phyloP scores from a whole-genome alignment of 1,140 invertebrate species.

The Dinoponera quadriceps region DNA sequence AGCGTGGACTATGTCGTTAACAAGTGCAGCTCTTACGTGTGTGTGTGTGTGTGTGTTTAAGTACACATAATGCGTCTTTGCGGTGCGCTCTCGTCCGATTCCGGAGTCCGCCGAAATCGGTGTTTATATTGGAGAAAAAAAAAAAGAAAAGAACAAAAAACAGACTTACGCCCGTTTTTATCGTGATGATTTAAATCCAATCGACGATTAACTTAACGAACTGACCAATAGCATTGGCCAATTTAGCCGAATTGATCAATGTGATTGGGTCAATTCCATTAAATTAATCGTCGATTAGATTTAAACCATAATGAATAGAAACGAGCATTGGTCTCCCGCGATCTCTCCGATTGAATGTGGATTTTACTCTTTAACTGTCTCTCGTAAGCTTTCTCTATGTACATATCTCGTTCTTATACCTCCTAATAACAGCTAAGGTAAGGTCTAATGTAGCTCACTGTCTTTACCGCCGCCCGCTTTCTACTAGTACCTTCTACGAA shows the following conservation, averaged over 20 bases:
- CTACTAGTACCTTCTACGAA: constrained; percentile 40
- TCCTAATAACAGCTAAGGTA: constrained; percentile 63
- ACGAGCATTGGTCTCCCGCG: neutral
- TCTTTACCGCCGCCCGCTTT: constrained; percentile 12
- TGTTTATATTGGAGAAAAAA: constrained; percentile 52
- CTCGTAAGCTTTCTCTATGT: constrained; percentile 63
- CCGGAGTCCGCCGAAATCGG: constrained; percentile 27
- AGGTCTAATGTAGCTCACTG: constrained; percentile 44
- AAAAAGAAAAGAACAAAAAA: neutral
- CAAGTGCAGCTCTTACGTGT: constrained; percentile 71
- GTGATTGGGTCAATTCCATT: too few species aligned
- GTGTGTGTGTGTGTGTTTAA: constrained; percentile 59
- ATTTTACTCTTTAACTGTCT: constrained; percentile 17
- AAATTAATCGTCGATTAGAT: too few species aligned
- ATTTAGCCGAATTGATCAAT: too few species aligned
- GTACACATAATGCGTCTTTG: constrained; percentile 56
- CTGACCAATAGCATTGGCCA: too few species aligned
- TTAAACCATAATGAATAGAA: too few species aligned
- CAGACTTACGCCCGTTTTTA: neutral
- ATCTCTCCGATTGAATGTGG: neutral
- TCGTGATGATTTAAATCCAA: too few species aligned
- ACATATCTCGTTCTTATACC: constrained; percentile 63
- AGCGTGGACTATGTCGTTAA: constrained; percentile 78
- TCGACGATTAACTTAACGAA: too few species aligned
- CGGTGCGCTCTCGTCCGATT: constrained; percentile 38